Base-by-base conservation (phyloP, 2,888 invertebrate species). In the Plebejus melissa region DNA sequence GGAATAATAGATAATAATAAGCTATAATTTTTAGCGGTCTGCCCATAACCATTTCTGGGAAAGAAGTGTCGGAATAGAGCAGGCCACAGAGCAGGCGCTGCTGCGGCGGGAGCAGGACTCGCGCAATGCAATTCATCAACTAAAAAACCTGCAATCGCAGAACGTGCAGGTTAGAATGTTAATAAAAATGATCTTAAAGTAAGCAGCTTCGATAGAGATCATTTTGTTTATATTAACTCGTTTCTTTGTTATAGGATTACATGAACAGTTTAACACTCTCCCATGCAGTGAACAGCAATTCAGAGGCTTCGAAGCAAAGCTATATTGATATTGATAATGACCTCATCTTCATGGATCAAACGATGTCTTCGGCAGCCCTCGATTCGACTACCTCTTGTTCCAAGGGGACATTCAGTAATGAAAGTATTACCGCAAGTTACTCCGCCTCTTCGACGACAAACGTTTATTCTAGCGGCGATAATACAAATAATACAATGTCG, bases 31-130 rank as follows among this genome's bases (percentile, higher is more conserved):
- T 9, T 79, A 90, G 90, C 84, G 90, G 32, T 77, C 88, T 1
- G 85, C 84, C 28, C 32, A 28, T 54, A 13, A 50, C 1, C 85
- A 85, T 1, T 32, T 36, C 5, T 90, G 91, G 90, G 92, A 91
- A 32, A 84, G 87, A 0, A 80, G 84, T 2, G 86, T 88, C 1
- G 84, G 85, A 0, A 80, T 92, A 28, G 90, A 90, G 1, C 87
- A 90, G 1, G 91, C 91, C 0, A 89, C 92, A 0, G 93, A 93
- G 77, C 87, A 91, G 32, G 93, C 91, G 9, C 83, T 92, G 11
- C 78, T 91, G 74, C 87, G 92, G 0, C 87, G 92, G 5, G 93
- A 93, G 77, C 92, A 92, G 57, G 93, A 93, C 82, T 93, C 93
- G 0, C 86, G 93, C 32, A 93, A 93, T 78, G 92, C 93, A 65